Evolutionary conservation across 2,797 vertebrate genomes (phyloP), one percentile per base, ranked within the genome.

Genomic region (Lutjanus campechanus): DNA sequence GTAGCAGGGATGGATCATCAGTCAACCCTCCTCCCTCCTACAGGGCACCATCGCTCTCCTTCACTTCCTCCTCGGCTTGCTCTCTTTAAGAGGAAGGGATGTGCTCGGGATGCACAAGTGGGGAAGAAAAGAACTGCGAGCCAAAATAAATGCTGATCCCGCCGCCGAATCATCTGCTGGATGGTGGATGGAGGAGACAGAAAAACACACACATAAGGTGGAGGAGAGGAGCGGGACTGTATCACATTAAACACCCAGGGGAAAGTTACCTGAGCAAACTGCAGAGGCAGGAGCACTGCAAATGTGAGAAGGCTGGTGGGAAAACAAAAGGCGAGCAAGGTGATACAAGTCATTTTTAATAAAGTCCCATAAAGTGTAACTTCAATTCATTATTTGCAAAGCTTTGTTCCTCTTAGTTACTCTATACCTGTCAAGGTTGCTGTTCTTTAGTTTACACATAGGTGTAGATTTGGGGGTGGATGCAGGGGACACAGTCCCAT

Each of bases 21-120:
- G 88, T 93, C 92, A 91, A 80, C 49, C 83, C 79, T 73, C 67
- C 79, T 85, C 80, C 86, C 73, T 86, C 91, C 91, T 89, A 85
- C 76, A 67, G 86, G 81, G 86, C 84, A 44, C 72, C 85, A 89
- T 84, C n/a, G 29, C 89, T 92, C 81, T 81, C 82, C 78, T 77
- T 88, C 85, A 86, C 82, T 80, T 86, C 82, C 77, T 81, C 73
- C 81, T 74, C 71, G 64, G 75, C 75, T 69, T 55, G 70, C 73
- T 85, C 77, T 64, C 77, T 86, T 78, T 66, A 56, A 54, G 76
- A 79, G 68, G 40, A 69, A 51, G 50, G 70, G 76, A 84, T 90
- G 87, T 93, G 90, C 76, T 61, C 4, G 5, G 85, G 71, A 85
- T 90, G 61, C 77, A 85, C 69, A 83, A 89, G 61, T 22, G 17